phyloP scores from a whole-genome alignment of 1,140 invertebrate genomes.

The Apis laboriosa region DNA sequence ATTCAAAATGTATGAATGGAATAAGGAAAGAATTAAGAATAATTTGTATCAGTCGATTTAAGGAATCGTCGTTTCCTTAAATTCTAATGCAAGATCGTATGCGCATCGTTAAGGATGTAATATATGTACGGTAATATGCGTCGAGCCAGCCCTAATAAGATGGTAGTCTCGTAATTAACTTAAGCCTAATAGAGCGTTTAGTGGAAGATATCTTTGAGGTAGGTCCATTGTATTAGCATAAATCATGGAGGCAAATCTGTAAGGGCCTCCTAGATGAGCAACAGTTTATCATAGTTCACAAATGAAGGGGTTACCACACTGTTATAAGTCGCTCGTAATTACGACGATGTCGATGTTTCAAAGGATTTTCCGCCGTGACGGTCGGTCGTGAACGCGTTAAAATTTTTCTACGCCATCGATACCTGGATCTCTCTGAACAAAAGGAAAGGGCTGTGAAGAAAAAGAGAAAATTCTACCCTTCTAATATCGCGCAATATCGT shows the following conservation, averaged over 20 bases:
- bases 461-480: neutral
- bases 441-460: too few relatives aligned
- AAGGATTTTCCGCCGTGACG: constrained; percentile 29
- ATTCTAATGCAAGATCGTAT: constrained; percentile 29
- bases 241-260: constrained; percentile 68
- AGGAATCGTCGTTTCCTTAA: neutral
- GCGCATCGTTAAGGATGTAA: constrained; percentile 51
- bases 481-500: too few relatives aligned
- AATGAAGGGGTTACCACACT: constrained; percentile 62
- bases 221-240: constrained; percentile 70
- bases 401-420: constrained; percentile 1
- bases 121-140: constrained; percentile 61
- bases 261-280: constrained; percentile 38
- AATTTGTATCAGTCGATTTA: neutral
- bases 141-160: constrained; percentile 43
- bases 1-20: neutral
- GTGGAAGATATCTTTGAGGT: constrained; percentile 60
- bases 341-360: constrained; percentile 30
- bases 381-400: constrained; percentile 21
- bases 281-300: constrained; percentile 67
- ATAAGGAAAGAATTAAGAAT: neutral
- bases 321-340: constrained; percentile 57
- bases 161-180: constrained; percentile 70
- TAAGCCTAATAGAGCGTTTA: constrained; percentile 73
- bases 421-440: neutral